These are phyloP conservation scores for Didymodactylos carnosus DNA, from an alignment of 2,888 invertebrate species.

Conservation along the genomic window DNA sequence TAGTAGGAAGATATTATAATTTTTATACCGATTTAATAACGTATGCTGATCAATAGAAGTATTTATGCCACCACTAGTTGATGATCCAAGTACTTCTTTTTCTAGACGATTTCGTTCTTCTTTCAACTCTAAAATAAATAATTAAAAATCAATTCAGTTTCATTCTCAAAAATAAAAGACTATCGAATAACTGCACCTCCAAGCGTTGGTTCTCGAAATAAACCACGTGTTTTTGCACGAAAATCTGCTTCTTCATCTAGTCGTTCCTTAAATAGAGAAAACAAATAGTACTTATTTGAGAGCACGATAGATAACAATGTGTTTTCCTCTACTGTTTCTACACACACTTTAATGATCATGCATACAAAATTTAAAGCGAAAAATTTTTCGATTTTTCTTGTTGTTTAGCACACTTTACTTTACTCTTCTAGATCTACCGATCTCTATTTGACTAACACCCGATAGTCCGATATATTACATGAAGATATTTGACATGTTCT, in stretches of 20 bases:
- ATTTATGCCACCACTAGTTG: no score
- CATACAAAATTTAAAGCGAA: no score
- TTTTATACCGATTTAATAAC: no score
- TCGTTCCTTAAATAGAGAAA: neutral
- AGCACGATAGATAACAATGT: neutral
- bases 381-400: no score
- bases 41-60: no score
- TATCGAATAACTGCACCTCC: neutral
- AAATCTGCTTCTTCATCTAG: neutral
- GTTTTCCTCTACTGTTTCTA: no score
- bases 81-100: neutral
- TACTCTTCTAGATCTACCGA: no score
- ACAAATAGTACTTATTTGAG: neutral
- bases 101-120: neutral
- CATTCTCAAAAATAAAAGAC: neutral
- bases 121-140: neutral
- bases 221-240: neutral
- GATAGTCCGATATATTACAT: neutral
- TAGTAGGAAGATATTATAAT: no score
- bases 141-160: neutral
- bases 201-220: neutral
- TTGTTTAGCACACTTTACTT: no score
- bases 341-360: no score
- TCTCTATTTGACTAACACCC: no score
- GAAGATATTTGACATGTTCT: neutral